Conservation (phyloP, 2,888 invertebrate genomes). For the Neria commutata region DNA sequence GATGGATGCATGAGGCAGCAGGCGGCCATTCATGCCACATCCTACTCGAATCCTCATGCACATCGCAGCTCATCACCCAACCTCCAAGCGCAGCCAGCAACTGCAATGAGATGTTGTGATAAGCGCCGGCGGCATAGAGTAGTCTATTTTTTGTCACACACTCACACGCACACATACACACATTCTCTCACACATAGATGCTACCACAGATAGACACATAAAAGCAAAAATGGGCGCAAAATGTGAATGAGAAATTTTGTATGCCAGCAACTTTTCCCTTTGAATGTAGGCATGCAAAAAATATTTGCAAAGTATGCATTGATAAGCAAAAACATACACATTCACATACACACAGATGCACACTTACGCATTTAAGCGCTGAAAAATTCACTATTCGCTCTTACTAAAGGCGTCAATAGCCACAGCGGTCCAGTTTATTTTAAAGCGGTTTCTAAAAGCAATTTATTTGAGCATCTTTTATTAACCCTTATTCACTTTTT, state of each 20-base stretch:
- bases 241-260: conserved; percentile 9
- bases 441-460: too few species aligned
- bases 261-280: background rate
- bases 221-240: background rate
- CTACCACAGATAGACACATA: background rate
- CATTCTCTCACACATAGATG: conserved; percentile 1
- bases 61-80: too few species aligned
- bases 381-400: too few species aligned
- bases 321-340: background rate
- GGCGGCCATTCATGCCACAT: background rate
- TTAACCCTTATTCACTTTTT: too few species aligned
- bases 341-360: too few species aligned
- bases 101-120: conserved; percentile 14
- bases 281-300: background rate
- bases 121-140: background rate
- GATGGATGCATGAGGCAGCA: background rate
- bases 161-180: too few species aligned
- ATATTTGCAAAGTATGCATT: conserved; percentile 10
- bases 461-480: too few species aligned
- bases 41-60: background rate
- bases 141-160: conserved; percentile 1
- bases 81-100: too few species aligned
- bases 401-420: too few species aligned
- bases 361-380: background rate
- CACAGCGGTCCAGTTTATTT: too few species aligned